Base-by-base conservation (phyloP, 2,888 invertebrate species). In the Trisateles emortualis region DNA sequence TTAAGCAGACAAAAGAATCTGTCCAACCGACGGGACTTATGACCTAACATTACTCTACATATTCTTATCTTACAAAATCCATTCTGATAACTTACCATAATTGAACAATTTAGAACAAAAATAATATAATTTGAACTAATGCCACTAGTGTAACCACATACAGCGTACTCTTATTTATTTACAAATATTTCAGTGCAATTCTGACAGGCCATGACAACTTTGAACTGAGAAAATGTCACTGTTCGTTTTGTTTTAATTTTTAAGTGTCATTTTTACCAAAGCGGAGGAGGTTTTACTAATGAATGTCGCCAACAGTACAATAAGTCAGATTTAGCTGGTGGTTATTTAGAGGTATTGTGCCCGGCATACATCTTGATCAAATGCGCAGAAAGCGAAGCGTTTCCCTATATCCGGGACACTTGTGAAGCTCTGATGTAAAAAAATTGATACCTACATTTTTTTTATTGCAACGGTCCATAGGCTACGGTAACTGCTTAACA, bases 191-290 rank as follows among this genome's bases (percentile, higher is more conserved):
- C 80, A 81, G 79, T 87, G 78, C 74, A 76, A 84, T 87, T 88
- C 84, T 90, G 91, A 90, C 88, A 83, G 79, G 83, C 81, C 84
- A 85, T 89, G 88, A 84, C 86, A 84, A 76, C 73, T 81, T 81
- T 81, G 76, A 84, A 83, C 75, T 65, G 61, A 59, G 78, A 79
- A 79, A 77, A 53, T 79, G 80, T 79, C 79, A 80, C 8, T 26
- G 24, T 57, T 55, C 59, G 42, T 57, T 69, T 52, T 49, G 40
- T 59, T 64, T 68, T 68, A 39, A 17, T 40, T 41, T 45, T 16
- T 17, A 22, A 36, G 8, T 11, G 33, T 29, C n/a, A n/a, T 5
- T 11, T 8, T 16, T 9, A 16, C 10, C 8, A 35, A 35, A 16
- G 5, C 16, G 35, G 16, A 6, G 8, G 9, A 32, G 32, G 11